These are phyloP conservation scores for Melanogrammus aeglefinus DNA, from an alignment of 2,797 vertebrate species.

Conservation along the genomic window DNA sequence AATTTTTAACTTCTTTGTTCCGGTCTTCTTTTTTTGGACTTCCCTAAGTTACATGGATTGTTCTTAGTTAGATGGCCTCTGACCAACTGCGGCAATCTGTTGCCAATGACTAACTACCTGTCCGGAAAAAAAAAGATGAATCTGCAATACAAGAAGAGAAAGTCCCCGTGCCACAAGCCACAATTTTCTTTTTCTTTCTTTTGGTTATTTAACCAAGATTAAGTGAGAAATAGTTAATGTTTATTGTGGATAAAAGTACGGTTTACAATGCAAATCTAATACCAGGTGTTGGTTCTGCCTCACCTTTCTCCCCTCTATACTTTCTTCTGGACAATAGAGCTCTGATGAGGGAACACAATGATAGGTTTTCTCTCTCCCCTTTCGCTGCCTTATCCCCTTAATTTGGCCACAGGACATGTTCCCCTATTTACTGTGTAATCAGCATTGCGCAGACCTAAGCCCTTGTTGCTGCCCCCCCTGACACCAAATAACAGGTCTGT, in stretches of 20 bases:
- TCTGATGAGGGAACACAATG: slow-evolving; percentile 41
- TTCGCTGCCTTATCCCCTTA: slow-evolving; percentile 25
- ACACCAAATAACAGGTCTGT: slow-evolving; percentile 30
- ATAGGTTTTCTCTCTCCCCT: slow-evolving; percentile 15
- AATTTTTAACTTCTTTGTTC: not conserved
- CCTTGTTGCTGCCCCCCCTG: slow-evolving; percentile 14
- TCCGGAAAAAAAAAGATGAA: not conserved
- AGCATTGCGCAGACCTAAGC: slow-evolving; percentile 12
- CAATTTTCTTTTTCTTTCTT: not conserved
- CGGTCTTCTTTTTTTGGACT: not conserved
- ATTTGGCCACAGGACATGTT: slow-evolving; percentile 40
- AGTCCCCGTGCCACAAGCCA: not conserved
- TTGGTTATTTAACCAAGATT: not conserved
- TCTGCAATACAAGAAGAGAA: not conserved
- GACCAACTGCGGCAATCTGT: not conserved
- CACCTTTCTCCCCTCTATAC: slow-evolving; percentile 29
- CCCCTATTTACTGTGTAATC: slow-evolving; percentile 22
- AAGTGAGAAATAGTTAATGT: not conserved
- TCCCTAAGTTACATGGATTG: not conserved
- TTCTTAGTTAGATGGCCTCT: not conserved
- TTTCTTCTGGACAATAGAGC: slow-evolving; percentile 38
- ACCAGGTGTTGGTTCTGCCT: not conserved
- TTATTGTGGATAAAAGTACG: not conserved
- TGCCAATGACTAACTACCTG: not conserved
- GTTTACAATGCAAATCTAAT: not conserved